Percentiles rank a stretch among this genome's conserved stretches.
Evolutionary conservation across 2,113 vertebrate genomes (phyloP).

Genomic region (Bufo gargarizans): DNA sequence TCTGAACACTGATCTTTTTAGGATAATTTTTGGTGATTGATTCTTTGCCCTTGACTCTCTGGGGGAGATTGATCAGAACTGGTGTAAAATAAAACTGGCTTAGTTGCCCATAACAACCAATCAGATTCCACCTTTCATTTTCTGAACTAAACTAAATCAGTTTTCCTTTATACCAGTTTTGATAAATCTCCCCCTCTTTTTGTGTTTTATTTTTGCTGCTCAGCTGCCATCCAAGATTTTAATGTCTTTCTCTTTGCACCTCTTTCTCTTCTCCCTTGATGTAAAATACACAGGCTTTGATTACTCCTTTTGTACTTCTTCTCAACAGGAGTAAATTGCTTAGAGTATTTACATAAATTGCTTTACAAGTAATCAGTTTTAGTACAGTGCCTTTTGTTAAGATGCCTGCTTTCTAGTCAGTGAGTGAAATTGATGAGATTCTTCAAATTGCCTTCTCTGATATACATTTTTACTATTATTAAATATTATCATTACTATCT

Average conservation of each 20-base stretch:
- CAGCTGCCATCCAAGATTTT: neutral
- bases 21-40: neutral
- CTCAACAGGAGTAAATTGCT: constrained; percentile 13
- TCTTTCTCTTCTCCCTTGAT: neutral
- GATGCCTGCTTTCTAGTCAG: neutral
- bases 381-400: neutral
- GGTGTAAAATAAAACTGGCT: too few relatives aligned
- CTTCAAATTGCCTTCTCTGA: neutral
- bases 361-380: constrained; percentile 21
- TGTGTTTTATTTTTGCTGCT: too few relatives aligned
- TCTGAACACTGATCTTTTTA: neutral
- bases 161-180: too few relatives aligned
- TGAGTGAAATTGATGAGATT: neutral
- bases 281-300: neutral
- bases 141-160: too few relatives aligned
- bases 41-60: neutral
- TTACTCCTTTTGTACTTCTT: constrained; percentile 1
- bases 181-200: too few relatives aligned
- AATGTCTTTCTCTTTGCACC: neutral
- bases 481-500: neutral
- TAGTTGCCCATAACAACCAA: too few relatives aligned
- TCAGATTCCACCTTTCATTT: too few relatives aligned
- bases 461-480: neutral
- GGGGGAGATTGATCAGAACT: too few relatives aligned
- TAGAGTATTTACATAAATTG: constrained; percentile 25